Percentiles rank a stretch among this genome's conserved stretches.
phyloP scores from a whole-genome alignment of 2,113 vertebrate species.

The Gallinago media region DNA sequence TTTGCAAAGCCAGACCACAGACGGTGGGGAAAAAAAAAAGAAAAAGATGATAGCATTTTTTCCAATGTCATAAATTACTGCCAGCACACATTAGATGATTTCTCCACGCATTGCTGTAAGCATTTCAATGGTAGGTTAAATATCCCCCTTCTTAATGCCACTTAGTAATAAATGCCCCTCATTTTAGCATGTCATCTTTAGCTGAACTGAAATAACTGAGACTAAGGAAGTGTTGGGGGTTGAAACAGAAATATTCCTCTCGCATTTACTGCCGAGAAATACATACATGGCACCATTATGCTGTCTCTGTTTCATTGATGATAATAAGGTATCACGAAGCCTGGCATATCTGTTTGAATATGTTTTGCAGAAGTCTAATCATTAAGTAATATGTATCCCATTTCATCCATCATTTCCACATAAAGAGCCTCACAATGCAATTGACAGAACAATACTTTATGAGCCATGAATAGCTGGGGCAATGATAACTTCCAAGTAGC shows the following conservation, averaged over 20 bases:
- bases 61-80: slow-evolving; percentile 70
- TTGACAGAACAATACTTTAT: slow-evolving; percentile 45
- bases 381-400: slow-evolving; percentile 50
- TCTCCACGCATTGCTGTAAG: slow-evolving; percentile 61
- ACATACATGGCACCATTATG: slow-evolving; percentile 25
- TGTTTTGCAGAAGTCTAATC: slow-evolving; percentile 55
- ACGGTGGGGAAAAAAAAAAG: not conserved
- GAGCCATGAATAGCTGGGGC: slow-evolving; percentile 37
- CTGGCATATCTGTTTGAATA: slow-evolving; percentile 50
- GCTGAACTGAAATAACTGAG: slow-evolving; percentile 59
- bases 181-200: slow-evolving; percentile 55
- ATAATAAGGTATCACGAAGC: slow-evolving; percentile 56
- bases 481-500: not conserved
- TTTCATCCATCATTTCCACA: slow-evolving; percentile 48
- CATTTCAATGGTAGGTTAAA: slow-evolving; percentile 68
- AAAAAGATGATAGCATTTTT: slow-evolving; percentile 53
- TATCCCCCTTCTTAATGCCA: slow-evolving; percentile 62
- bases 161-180: slow-evolving; percentile 66
- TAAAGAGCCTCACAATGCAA: not conserved
- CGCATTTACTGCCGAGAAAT: slow-evolving; percentile 33
- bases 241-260: slow-evolving; percentile 28
- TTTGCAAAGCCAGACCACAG: slow-evolving; percentile 63
- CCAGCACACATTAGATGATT: slow-evolving; percentile 60
- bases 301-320: slow-evolving; percentile 28
- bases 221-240: slow-evolving; percentile 15